These are phyloP conservation scores for Microcebus murinus DNA, from an alignment of 2,113 vertebrate species.

Conservation along the genomic window DNA sequence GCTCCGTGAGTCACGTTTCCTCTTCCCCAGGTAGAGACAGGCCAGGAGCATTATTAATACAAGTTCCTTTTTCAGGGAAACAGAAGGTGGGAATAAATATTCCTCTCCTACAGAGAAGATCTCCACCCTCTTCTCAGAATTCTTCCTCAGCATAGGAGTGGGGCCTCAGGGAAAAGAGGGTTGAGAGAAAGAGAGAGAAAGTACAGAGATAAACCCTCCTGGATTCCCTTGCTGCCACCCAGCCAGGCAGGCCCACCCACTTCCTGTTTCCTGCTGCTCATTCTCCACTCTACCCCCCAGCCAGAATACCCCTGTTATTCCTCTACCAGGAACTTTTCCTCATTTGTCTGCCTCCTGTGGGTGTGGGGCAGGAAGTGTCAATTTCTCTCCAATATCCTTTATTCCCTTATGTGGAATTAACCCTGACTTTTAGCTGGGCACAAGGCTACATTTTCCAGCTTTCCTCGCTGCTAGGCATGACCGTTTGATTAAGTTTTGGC, in stretches of 20 bases:
- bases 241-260: no score
- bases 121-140: not conserved
- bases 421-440: not conserved
- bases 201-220: not conserved
- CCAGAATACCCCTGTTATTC: not conserved
- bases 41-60: not conserved
- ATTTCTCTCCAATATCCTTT: not conserved
- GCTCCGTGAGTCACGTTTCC: not conserved
- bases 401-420: not conserved
- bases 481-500: not conserved
- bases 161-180: not conserved
- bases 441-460: not conserved
- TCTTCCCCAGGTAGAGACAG: not conserved
- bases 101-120: not conserved
- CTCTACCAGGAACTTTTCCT: not conserved
- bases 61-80: not conserved
- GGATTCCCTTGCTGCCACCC: not conserved
- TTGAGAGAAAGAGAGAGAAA: not conserved
- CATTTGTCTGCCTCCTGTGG: not conserved
- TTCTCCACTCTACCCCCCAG: not conserved
- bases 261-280: not conserved
- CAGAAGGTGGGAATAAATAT: not conserved
- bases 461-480: not conserved
- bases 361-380: not conserved
- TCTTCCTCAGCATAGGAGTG: not conserved